Evolutionary conservation across 2,113 vertebrate genomes (phyloP), one percentile per base, ranked within the genome.

Genomic region (Lepus europaeus): DNA sequence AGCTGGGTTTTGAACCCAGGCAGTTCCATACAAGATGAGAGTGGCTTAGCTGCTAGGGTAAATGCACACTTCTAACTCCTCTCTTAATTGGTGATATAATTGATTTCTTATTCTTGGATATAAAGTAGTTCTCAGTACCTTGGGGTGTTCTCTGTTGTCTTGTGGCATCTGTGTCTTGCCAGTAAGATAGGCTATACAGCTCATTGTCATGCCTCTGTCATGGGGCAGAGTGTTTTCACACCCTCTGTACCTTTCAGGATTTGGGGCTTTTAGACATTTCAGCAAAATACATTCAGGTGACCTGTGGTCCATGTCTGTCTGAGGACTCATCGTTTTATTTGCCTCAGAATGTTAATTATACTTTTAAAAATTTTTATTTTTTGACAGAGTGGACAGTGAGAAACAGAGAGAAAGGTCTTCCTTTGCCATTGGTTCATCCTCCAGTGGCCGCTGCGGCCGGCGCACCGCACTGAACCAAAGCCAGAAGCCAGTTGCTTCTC

Each of bases 161-260:
- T 82, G 13, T 72, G 72, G 33, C 29, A 33, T 92, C 45, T 27
- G 53, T 16, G 19, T 89, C 77, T 92, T 97, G 36, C 56, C 39
- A 12, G 11, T 63, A 70, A 86, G 70, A 66, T 10, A 4, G 13
- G 9, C 63, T 56, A 3, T 51, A 69, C 11, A 87, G 63, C 36
- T 94, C 77, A 73, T 79, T 86, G 39, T 49, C 39, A 36, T 90
- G 83, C 17, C 51, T 94, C 69, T 87, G 45, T 45, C 45, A 31
- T 64, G 36, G 69, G 29, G n/a, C 56, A n/a, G 31, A 12, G 17
- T 49, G 74, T 88, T 91, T 80, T 70, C 4, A 36, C 36, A 36
- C 23, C 20, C 64, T 89, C 72, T 78, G 33, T 89, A 92, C 31
- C 25, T 96, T 78, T 95, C 72, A 72, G n/a, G 27, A 63, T 87